phyloP scores from a whole-genome alignment of 1,140 invertebrate genomes.

The Procambarus clarkii region DNA sequence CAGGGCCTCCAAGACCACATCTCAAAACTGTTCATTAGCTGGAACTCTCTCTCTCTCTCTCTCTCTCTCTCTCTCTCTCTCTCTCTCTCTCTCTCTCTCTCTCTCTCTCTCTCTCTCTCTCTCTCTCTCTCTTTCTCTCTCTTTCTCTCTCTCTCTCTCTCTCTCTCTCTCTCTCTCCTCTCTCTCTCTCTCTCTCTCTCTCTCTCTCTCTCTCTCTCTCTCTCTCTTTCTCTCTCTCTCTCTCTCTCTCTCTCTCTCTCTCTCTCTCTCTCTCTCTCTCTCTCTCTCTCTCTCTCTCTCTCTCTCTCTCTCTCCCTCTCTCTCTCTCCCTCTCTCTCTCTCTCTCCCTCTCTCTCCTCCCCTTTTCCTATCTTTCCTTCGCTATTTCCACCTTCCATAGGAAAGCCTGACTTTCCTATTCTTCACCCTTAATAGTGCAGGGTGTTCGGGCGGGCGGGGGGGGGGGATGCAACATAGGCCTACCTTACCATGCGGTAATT shows the following conservation, averaged over 20 bases:
- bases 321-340: neutral
- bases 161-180: neutral
- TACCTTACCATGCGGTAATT: too few species aligned
- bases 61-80: too few species aligned
- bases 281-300: neutral
- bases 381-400: neutral
- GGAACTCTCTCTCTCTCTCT: too few species aligned
- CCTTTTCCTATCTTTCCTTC: neutral
- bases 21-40: neutral
- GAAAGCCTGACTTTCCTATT: too few species aligned
- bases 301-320: neutral
- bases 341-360: neutral
- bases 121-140: constrained; percentile 3
- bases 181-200: neutral
- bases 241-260: constrained; percentile 2
- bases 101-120: neutral
- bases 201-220: constrained; percentile 2
- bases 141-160: neutral
- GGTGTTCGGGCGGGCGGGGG: too few species aligned
- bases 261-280: neutral
- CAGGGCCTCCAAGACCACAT: too few species aligned
- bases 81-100: too few species aligned
- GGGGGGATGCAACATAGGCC: too few species aligned
- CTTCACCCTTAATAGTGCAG: too few species aligned
- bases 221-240: neutral